phyloP scores from a whole-genome alignment of 2,797 vertebrate species.

The Anomalospiza imberbis region DNA sequence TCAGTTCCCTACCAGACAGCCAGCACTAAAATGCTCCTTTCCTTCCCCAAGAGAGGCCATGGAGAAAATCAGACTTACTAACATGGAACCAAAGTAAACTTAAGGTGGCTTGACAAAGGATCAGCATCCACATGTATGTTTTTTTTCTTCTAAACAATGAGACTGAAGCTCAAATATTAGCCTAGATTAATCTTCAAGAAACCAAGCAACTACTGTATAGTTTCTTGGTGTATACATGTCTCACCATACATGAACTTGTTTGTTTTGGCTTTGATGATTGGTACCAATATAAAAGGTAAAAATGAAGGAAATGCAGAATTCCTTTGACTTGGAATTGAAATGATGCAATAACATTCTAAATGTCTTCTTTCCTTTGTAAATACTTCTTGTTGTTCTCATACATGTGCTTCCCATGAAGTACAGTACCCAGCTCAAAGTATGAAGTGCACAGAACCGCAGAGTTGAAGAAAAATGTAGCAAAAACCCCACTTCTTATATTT shows the following conservation, averaged over 20 bases:
- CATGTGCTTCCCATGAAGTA: not conserved
- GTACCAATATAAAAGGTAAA: not conserved
- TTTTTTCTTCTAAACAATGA: not conserved
- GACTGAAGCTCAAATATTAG: not conserved
- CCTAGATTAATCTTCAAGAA: not conserved
- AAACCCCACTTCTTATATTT: not conserved
- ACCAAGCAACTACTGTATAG: not conserved
- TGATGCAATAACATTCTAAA: not conserved
- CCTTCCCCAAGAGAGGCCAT: not conserved
- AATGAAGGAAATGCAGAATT: not conserved
- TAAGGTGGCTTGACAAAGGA: not conserved
- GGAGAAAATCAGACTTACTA: not conserved
- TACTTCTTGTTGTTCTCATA: not conserved
- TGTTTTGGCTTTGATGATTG: not conserved
- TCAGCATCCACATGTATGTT: not conserved
- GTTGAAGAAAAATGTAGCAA: not conserved
- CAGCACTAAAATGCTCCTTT: not conserved
- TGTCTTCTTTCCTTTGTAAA: not conserved
- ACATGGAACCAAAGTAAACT: not conserved
- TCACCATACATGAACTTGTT: not conserved
- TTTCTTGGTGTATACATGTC: not conserved
- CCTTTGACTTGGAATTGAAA: not conserved
- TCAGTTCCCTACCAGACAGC: not conserved
- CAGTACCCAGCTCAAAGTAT: not conserved
- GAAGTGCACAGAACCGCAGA: not conserved